phyloP scores from a whole-genome alignment of 1,140 invertebrate species.

The Latrodectus geometricus region DNA sequence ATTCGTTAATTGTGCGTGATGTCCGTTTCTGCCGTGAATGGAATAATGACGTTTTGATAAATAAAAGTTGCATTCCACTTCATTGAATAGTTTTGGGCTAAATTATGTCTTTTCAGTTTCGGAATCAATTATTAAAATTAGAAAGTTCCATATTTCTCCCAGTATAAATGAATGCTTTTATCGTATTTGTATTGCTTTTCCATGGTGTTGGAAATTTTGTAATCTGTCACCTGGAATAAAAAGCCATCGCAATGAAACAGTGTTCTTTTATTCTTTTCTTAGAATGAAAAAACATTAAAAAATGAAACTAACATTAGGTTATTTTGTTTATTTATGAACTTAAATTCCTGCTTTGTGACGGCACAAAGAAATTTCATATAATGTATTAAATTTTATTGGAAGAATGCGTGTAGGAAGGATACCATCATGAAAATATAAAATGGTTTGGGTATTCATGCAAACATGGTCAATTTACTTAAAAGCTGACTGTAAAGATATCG shows the following conservation, averaged over 20 bases:
- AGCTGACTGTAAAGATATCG: too few species aligned
- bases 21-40: background rate
- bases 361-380: too few species aligned
- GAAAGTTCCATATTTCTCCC: background rate
- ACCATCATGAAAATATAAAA: too few species aligned
- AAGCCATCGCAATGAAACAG: background rate
- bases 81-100: background rate
- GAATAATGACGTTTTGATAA: background rate
- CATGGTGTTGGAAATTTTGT: background rate
- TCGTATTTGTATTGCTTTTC: background rate
- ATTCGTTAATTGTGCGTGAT: background rate
- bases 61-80: background rate
- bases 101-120: background rate
- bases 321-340: too few species aligned
- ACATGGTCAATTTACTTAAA: too few species aligned
- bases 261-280: too few species aligned
- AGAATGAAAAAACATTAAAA: too few species aligned
- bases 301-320: too few species aligned
- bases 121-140: background rate
- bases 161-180: background rate
- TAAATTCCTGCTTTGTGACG: too few species aligned
- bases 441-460: too few species aligned
- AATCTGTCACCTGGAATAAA: background rate
- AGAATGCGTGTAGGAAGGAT: too few species aligned
- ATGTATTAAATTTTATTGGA: too few species aligned